Percentiles rank a stretch among this genome's conserved stretches.
phyloP scores from a whole-genome alignment of 23 tunicate genomes.

The Pegea sp. region DNA sequence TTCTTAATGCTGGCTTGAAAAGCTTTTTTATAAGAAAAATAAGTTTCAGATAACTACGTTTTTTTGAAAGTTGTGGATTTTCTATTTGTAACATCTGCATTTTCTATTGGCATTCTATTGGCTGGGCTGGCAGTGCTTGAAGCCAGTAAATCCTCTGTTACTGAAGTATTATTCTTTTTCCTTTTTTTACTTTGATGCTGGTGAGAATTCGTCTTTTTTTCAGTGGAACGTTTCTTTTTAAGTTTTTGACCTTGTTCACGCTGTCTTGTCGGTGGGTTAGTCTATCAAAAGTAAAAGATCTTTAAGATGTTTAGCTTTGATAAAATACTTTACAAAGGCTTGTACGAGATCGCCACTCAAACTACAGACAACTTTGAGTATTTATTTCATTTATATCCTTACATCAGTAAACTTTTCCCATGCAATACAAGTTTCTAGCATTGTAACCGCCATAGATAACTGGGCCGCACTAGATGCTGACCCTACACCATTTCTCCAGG shows the following conservation, averaged over 20 bases:
- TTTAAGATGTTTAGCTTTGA: no score
- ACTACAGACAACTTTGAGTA: no score
- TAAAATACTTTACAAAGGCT: no score
- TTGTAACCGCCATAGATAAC: conserved; percentile 47
- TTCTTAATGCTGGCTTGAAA: no score
- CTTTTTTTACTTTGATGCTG: conserved; percentile 2
- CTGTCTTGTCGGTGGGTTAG: no score
- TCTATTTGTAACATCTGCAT: conserved; percentile 10
- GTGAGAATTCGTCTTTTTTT: neutral
- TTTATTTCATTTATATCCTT: no score
- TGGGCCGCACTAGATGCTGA: conserved; percentile 77
- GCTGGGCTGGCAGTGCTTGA: neutral
- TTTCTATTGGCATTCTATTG: conserved; percentile 17
- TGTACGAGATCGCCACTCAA: no score
- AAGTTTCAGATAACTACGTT: no score
- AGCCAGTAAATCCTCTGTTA: neutral
- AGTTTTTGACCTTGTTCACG: no score
- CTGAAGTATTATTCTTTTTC: conserved; percentile 1
- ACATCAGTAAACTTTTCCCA: conserved; percentile 58
- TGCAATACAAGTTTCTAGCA: conserved; percentile 64
- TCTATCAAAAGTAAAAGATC: no score
- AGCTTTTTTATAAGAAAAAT: no score
- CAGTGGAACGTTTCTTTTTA: conserved; percentile 3
- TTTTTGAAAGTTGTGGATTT: no score
- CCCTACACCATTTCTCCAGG: conserved; percentile 77